Base-by-base conservation (phyloP, 2,888 invertebrate genomes). In the Rhagonycha fulva region DNA sequence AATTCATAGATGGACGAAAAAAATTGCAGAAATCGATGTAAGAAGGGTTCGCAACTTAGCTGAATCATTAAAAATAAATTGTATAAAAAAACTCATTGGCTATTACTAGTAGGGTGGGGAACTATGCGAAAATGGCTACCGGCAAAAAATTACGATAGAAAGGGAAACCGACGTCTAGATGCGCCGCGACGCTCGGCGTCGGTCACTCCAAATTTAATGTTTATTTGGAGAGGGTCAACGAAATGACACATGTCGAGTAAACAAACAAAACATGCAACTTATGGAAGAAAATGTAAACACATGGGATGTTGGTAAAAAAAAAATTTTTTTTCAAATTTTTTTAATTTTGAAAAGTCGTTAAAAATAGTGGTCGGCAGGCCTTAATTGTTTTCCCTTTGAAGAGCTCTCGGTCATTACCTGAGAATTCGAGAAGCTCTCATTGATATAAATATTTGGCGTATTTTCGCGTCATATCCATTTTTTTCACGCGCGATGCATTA, bases 11-110 rank as follows among this genome's bases (percentile, higher is more conserved):
- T 79, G 80, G 80, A 79, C 75, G 77, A 77, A 75, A 77, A 78
- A 73, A 66, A 70, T 68, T 71, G 28, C 60, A 78, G 78, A 71
- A 71, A 76, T 71, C 73, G 71, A 19, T 24, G 28, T 62, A 60
- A 47, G 71, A 32, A 72, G 62, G 82, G 83, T 83, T 82, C 79
- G 83, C 80, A 81, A 80, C 84, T 81, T 78, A 78, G 82, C 83
- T 84, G 78, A 80, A 84, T 84, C 83, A 84, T 84, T 84, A 85
- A 83, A 83, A 83, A 83, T 82, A 83, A 83, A 83, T 82, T 82
- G 81, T 81, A 83, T 82, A 85, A 86, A 86, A 47, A 86, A 86
- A 85, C 84, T 84, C 85, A 85, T 86, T 85, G 86, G 85, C 83
- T 84, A 84, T 84, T 81, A 76, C 76, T 74, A 79, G 78, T 70